Evolutionary conservation across 2,797 vertebrate species (phyloP), one percentile per base, ranked within the genome.

Genomic region (Oryzias dopingdopingensis): DNA sequence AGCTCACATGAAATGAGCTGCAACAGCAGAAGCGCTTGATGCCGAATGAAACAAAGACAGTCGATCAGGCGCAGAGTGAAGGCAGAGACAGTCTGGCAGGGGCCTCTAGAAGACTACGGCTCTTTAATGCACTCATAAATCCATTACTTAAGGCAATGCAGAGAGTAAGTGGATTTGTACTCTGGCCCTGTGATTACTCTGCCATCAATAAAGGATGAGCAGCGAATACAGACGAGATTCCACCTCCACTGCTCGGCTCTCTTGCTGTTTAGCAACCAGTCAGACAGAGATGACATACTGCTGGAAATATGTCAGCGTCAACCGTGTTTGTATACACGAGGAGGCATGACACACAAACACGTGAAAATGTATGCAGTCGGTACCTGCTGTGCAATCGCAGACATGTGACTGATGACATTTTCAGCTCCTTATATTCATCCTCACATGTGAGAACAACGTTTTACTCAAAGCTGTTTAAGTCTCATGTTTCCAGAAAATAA

Each of bases 91-190:
- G 81, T 75, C 91, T 92, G 91, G 88, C 90, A 86, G 86, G 75
- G 86, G 70, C 79, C 73, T 70, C 72, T 78, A 76, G 80, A 84
- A 77, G 88, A 79, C 88, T 83, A 88, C 82, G 49, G 81, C 86
- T 82, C 87, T 92, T 91, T 88, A 90, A 87, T 92, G 89, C 77
- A 81, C 88, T 93, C 83, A 86, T 90, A 93, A 93, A 93, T 90
- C 92, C 89, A 91, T 92, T 92, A 91, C 90, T 93, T 90, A 86
- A 87, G 90, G 87, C 85, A 90, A 90, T 85, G 82, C 73, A 81
- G 73, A 85, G 90, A 87, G 86, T 64, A 86, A 94, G 90, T 84
- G 89, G 91, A 90, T 93, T 90, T 91, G 82, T 85, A 89, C 80
- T 83, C 74, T 70, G 86, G 91, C 90, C 90, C 89, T 77, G 83